Evolutionary conservation across 2,797 vertebrate genomes (phyloP).

Genomic region (Enoplosus armatus): DNA sequence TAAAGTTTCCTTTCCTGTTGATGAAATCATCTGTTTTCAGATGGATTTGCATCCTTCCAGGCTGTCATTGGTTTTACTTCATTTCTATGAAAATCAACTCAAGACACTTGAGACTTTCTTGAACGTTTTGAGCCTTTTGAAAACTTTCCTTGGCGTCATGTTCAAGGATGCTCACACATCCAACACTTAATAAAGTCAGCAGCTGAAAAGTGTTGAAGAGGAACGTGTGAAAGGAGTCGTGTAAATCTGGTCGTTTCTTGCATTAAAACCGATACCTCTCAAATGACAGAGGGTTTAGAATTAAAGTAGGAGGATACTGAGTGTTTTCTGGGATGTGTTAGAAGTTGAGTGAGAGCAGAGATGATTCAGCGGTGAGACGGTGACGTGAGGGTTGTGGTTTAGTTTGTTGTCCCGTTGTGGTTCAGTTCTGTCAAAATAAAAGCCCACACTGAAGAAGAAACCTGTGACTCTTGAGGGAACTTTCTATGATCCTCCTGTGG

Average conservation of each 20-base stretch:
- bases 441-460: slow-evolving; percentile 5
- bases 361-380: not conserved
- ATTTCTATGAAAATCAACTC: not conserved
- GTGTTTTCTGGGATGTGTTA: not conserved
- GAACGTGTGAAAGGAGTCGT: too few relatives aligned
- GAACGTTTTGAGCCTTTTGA: not conserved
- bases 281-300: not conserved
- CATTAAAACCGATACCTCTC: not conserved
- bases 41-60: not conserved
- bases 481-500: slow-evolving; percentile 22
- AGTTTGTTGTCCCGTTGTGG: not conserved
- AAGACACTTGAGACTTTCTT: not conserved
- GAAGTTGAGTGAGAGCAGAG: not conserved
- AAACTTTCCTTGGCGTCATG: not conserved
- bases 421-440: slow-evolving; percentile 16
- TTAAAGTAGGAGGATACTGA: not conserved
- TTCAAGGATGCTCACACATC: not conserved
- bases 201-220: not conserved
- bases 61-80: not conserved
- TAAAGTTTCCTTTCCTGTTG: not conserved
- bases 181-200: not conserved
- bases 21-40: not conserved
- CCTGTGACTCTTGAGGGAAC: slow-evolving; percentile 7
- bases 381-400: slow-evolving; percentile 19
- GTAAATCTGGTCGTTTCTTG: not conserved